Evolutionary conservation across 2,113 vertebrate species (phyloP).

Genomic region (Odocoileus hemionus): DNA sequence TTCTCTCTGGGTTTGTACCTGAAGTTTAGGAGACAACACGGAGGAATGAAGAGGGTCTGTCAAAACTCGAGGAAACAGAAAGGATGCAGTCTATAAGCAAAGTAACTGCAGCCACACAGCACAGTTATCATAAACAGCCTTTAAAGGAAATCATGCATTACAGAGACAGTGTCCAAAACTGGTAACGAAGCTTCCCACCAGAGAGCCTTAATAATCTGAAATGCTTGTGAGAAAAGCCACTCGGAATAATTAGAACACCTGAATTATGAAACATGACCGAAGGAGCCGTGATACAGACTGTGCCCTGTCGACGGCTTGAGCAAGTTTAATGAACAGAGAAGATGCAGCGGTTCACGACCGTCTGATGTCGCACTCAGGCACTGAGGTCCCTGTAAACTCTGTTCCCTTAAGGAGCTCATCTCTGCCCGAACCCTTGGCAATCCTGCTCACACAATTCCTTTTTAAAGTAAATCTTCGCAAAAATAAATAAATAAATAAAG

Average conservation of each 20-base stretch:
- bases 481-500: not conserved
- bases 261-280: not conserved
- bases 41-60: not conserved
- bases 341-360: not conserved
- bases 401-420: not conserved
- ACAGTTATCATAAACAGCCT: not conserved
- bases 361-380: not conserved
- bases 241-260: not conserved
- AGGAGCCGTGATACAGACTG: not conserved
- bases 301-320: not conserved
- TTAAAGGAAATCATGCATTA: not conserved
- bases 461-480: not conserved
- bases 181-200: not conserved
- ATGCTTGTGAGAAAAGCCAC: not conserved
- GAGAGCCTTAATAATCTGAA: not conserved
- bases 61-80: not conserved
- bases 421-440: not conserved
- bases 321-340: not conserved
- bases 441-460: not conserved
- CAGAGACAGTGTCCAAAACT: not conserved
- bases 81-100: not conserved
- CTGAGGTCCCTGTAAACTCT: not conserved
- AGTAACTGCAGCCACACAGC: not conserved
- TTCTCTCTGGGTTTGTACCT: constrained; percentile 98
- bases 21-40: constrained; percentile 8